These are phyloP conservation scores for Acleris emargana DNA, from an alignment of 2,888 invertebrate genomes.

Conservation along the genomic window DNA sequence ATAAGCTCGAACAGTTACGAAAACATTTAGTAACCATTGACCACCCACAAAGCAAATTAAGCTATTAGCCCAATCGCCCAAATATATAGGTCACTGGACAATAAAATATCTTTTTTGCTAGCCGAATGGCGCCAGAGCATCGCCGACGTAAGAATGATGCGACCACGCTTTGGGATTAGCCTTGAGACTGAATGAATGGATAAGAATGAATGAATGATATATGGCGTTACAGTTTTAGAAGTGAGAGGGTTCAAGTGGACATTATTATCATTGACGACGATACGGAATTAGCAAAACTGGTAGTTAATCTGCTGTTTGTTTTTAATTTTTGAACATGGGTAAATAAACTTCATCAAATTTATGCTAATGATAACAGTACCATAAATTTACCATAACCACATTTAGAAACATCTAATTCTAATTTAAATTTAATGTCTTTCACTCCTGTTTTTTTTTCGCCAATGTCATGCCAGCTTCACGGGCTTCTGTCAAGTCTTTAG, in stretches of 20 bases:
- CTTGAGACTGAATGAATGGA: not conserved
- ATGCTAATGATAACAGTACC: too few relatives aligned
- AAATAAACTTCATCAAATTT: too few relatives aligned
- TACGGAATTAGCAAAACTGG: too few relatives aligned
- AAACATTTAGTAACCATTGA: conserved; percentile 10
- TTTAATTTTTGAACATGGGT: too few relatives aligned
- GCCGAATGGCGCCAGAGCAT: conserved; percentile 28
- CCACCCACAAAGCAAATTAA: conserved; percentile 31
- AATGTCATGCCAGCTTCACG: too few relatives aligned
- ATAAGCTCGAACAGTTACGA: not conserved
- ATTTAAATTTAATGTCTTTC: too few relatives aligned
- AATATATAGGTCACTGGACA: conserved; percentile 33
- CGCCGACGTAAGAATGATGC: conserved; percentile 15
- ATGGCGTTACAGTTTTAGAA: not conserved
- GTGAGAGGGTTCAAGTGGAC: not conserved
- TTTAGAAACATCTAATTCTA: too few relatives aligned
- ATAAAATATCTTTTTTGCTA: conserved; percentile 30
- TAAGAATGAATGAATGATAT: not conserved
- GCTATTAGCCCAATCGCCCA: conserved; percentile 30
- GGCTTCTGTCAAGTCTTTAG: too few relatives aligned
- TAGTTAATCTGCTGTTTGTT: too few relatives aligned
- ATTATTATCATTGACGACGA: too few relatives aligned
- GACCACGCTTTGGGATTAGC: conserved; percentile 13
- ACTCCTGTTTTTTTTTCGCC: too few relatives aligned
- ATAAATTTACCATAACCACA: too few relatives aligned